Conservation (phyloP, 2,797 vertebrate genomes). For the Galaxias olidus region DNA sequence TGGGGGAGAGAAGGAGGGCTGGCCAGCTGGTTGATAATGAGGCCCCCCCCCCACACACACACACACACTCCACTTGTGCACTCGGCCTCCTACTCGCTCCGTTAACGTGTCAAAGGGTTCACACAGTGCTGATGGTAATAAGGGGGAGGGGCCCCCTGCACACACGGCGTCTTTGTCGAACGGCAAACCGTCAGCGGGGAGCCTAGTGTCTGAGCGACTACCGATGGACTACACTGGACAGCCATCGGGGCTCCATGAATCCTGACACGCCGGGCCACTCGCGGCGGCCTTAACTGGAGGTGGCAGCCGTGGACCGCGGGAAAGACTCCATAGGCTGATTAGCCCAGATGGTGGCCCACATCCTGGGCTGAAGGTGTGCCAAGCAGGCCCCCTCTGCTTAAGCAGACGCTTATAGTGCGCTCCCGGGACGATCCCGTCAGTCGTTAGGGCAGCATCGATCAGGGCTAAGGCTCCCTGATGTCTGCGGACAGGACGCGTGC, state of each 20-base stretch:
- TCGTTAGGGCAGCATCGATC: neutral
- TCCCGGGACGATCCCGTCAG: neutral
- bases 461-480: neutral
- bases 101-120: conserved; percentile 47
- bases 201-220: conserved; percentile 28
- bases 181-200: conserved; percentile 19
- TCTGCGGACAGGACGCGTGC: conserved; percentile 4
- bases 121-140: conserved; percentile 50
- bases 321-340: conserved; percentile 26
- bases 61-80: too few species aligned
- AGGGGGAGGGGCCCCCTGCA: conserved; percentile 43
- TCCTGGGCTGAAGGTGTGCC: conserved; percentile 3
- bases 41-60: conserved; percentile 35
- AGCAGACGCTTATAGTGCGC: neutral
- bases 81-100: conserved; percentile 26
- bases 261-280: conserved; percentile 36
- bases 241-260: conserved; percentile 24
- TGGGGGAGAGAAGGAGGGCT: neutral
- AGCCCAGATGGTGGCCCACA: conserved; percentile 14
- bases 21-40: conserved; percentile 67
- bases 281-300: conserved; percentile 27
- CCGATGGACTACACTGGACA: conserved; percentile 21
- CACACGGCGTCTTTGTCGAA: conserved; percentile 33
- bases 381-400: conserved; percentile 9
- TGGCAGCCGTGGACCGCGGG: conserved; percentile 13